These are phyloP conservation scores for Chromis chromis DNA, from an alignment of 2,797 vertebrate genomes.

Conservation along the genomic window DNA sequence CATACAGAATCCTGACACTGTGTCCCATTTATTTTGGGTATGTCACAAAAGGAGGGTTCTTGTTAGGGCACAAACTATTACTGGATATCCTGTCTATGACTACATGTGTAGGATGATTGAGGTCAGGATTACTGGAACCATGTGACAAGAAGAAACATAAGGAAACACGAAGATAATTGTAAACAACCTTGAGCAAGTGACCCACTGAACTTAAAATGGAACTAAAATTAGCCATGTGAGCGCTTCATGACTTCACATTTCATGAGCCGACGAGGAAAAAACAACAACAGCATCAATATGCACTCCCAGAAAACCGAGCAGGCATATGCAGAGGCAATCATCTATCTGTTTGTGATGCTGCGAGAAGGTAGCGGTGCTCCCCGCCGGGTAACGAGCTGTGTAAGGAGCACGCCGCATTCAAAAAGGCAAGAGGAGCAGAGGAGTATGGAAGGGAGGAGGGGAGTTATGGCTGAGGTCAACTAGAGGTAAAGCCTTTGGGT, in stretches of 20 bases:
- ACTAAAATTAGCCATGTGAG: constrained; percentile 46
- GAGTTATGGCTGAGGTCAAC: constrained; percentile 73
- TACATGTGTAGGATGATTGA: constrained; percentile 9
- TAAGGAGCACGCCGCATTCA: constrained; percentile 40
- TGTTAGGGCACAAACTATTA: constrained; percentile 29
- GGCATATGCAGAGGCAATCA: constrained; percentile 41
- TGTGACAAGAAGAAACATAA: constrained; percentile 25
- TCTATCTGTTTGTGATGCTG: constrained; percentile 44
- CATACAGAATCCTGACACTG: background rate
- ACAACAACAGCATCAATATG: constrained; percentile 1
- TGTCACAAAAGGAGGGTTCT: constrained; percentile 15
- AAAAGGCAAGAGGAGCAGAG: constrained; percentile 33
- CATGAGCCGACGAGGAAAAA: constrained; percentile 4
- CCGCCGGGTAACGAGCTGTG: constrained; percentile 67
- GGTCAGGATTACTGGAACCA: constrained; percentile 1
- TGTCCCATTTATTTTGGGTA: constrained; percentile 28
- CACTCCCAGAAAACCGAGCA: constrained; percentile 18
- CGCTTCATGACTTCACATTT: constrained; percentile 17
- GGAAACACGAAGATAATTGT: constrained; percentile 17
- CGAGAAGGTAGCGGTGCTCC: constrained; percentile 45
- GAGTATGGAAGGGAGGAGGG: constrained; percentile 27
- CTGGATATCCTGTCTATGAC: constrained; percentile 45
- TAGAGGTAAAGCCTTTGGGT: constrained; percentile 79
- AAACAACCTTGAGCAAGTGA: constrained; percentile 52
- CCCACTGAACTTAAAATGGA: constrained; percentile 58